Percentiles rank a stretch among this genome's conserved stretches.
Evolutionary conservation across 2,113 vertebrate species (phyloP).

Genomic region (Candoia aspera): DNA sequence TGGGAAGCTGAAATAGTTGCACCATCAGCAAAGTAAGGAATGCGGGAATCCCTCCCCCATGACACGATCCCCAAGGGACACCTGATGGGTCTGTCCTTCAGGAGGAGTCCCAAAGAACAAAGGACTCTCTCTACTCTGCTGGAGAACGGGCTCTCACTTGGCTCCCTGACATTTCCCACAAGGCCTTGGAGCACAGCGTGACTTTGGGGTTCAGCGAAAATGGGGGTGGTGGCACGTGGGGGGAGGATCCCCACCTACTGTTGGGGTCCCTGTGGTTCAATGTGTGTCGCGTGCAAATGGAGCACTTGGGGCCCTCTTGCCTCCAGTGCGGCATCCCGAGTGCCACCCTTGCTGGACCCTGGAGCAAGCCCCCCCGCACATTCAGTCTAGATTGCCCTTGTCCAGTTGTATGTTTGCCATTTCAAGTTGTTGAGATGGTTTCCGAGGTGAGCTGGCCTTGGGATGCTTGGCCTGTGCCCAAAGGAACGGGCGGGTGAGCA

Average conservation of each 20-base stretch:
- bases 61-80: background rate
- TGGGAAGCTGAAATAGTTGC: background rate
- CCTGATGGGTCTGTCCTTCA: background rate
- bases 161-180: background rate
- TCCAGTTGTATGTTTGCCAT: background rate
- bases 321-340: background rate
- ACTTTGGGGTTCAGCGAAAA: background rate
- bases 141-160: background rate
- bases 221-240: no score
- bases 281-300: no score
- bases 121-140: no score
- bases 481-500: background rate
- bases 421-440: background rate
- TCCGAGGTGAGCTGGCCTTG: background rate
- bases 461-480: no score
- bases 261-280: background rate
- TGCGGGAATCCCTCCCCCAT: background rate
- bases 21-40: background rate
- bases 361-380: no score
- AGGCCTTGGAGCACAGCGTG: no score
- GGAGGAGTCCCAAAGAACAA: background rate
- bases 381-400: background rate
- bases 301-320: background rate
- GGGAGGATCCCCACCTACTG: background rate
- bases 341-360: background rate